Base-by-base conservation (phyloP, 2,888 invertebrate genomes). In the Gortyna flavago region DNA sequence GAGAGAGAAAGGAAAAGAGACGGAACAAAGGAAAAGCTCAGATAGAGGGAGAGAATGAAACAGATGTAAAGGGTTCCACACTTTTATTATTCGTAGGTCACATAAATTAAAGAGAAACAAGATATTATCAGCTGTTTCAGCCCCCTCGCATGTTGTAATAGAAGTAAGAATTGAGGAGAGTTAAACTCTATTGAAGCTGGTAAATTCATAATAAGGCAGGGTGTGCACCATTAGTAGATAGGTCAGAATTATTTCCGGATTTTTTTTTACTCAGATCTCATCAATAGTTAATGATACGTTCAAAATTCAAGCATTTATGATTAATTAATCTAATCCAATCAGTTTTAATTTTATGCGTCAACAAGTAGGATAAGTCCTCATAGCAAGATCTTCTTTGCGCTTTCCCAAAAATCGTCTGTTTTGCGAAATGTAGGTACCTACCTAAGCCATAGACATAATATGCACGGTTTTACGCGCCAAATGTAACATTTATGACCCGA, bases 101-200 rank as follows among this genome's bases (percentile, higher is more conserved):
- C 41, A 41, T 44, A n/a, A 54, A 70, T 54, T 35, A 54, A 68
- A n/a, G 67, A 78, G 83, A 83, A 57, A 51, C 16, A 59, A 6
- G 6, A 83, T 64, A 32, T 29, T 29, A 59, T 78, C 68, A 83
- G 81, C 83, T 77, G 83, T 35, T 68, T 64, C 29, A 51, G 8
- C 71, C 44, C 65, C 71, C 35, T 64, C 48, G 54, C 25, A n/a
- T 61, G 59, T 51, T 61, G 61, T 61, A 41, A 32, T 16, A 35
- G n/a, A 48, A 35, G 48, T 41, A 54, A 62, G 21, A 59, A 59
- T 16, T 35, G 32, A 32, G 44, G 51, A 25, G 54, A 65, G 6
- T 35, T 18, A 18, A 57, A 67, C 44, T 32, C 13, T 57, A 59
- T 57, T 9, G 41, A 54, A 41, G 18, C 65, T 59, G 32, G 32